Conservation (phyloP, 2,888 invertebrate genomes). For the Colletes collaris region DNA sequence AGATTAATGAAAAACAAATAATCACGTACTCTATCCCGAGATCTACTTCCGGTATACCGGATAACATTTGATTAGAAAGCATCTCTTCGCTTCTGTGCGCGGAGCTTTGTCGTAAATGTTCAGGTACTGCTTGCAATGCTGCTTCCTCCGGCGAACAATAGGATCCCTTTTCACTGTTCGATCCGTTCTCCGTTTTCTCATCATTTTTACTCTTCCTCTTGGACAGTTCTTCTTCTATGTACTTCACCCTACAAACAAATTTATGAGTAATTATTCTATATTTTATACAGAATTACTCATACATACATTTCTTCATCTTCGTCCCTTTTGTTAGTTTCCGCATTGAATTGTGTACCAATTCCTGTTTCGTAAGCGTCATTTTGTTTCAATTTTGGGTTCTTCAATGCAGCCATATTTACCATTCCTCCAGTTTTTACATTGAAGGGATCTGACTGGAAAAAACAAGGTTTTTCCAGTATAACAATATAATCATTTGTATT, state of each 20-base stretch:
- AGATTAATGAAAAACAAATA: slow-evolving; percentile 23
- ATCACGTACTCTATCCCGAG: slow-evolving; percentile 94
- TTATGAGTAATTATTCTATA: neutral
- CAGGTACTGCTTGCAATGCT: slow-evolving; percentile 94
- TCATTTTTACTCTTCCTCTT: slow-evolving; percentile 90
- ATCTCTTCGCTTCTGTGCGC: slow-evolving; percentile 97
- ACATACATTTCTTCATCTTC: slow-evolving; percentile 98
- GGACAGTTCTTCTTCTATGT: slow-evolving; percentile 94
- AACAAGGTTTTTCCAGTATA: slow-evolving; percentile 1
- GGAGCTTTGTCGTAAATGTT: slow-evolving; percentile 93
- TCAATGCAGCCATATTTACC: slow-evolving; percentile 94
- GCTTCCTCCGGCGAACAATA: slow-evolving; percentile 95
- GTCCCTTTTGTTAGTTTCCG: slow-evolving; percentile 98
- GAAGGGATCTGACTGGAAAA: slow-evolving; percentile 88
- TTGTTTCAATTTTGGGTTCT: slow-evolving; percentile 91
- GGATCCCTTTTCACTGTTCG: slow-evolving; percentile 83
- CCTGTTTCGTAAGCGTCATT: slow-evolving; percentile 97
- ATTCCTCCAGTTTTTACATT: slow-evolving; percentile 93
- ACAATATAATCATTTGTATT: slow-evolving; percentile 4
- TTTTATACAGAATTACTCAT: slow-evolving; percentile 71
- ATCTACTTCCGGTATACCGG: slow-evolving; percentile 99
- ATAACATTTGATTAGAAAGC: slow-evolving; percentile 99
- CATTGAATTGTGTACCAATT: slow-evolving; percentile 98
- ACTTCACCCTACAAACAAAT: slow-evolving; percentile 86
- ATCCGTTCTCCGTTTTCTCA: slow-evolving; percentile 77